phyloP scores from a whole-genome alignment of 2,888 invertebrate genomes.

The Eupeodes latifasciatus region DNA sequence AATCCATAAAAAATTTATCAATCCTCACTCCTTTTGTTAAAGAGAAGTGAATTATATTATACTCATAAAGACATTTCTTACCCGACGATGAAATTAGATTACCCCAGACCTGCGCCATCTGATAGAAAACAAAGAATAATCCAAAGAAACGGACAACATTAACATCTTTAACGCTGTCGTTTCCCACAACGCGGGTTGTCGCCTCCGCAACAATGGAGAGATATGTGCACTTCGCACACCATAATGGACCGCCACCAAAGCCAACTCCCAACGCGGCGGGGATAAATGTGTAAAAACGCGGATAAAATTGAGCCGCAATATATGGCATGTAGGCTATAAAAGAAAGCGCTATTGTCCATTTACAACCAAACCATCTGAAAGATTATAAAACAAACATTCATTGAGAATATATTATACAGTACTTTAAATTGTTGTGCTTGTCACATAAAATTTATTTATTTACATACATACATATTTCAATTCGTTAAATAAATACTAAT shows the following conservation, averaged over 20 bases:
- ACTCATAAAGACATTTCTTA: conserved; percentile 79
- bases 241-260: conserved; percentile 95
- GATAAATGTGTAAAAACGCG: conserved; percentile 92
- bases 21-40: background rate
- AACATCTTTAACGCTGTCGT: conserved; percentile 87
- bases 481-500: too few species aligned
- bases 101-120: conserved; percentile 98
- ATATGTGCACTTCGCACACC: conserved; percentile 98
- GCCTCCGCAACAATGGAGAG: conserved; percentile 93
- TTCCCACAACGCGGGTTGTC: conserved; percentile 88
- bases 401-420: background rate
- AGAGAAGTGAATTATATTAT: background rate
- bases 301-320: conserved; percentile 95
- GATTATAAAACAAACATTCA: conserved; percentile 31
- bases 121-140: conserved; percentile 97
- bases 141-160: conserved; percentile 96
- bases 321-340: conserved; percentile 96
- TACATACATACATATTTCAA: too few species aligned
- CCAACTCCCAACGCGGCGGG: conserved; percentile 86
- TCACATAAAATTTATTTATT: too few species aligned
- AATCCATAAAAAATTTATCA: conserved; percentile 12
- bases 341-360: conserved; percentile 93
- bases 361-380: conserved; percentile 93
- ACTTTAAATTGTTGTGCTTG: background rate
- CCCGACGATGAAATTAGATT: conserved; percentile 95